phyloP scores from a whole-genome alignment of 1,140 invertebrate genomes.

The Streblospio benedicti region DNA sequence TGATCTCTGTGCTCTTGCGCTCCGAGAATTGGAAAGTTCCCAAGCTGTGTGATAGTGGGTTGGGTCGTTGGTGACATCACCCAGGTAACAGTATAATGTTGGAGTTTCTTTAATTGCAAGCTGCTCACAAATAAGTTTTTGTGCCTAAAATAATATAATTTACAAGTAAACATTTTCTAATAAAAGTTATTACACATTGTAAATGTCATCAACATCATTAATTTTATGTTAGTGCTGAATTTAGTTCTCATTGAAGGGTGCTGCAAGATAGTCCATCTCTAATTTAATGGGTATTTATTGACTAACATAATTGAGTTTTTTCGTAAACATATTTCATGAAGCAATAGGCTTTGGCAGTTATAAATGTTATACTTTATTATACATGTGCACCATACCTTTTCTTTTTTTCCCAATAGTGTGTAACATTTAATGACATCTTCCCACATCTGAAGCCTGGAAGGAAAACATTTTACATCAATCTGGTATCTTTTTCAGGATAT shows the following conservation, averaged over 20 bases:
- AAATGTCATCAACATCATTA: not conserved
- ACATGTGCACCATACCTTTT: constrained; percentile 56
- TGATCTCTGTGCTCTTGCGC: constrained; percentile 34
- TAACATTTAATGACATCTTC: constrained; percentile 88
- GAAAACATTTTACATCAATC: no score
- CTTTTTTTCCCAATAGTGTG: constrained; percentile 66
- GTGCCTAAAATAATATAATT: constrained; percentile 55
- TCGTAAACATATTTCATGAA: not conserved
- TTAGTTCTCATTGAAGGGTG: not conserved
- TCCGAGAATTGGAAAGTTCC: constrained; percentile 63
- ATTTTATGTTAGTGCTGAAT: not conserved
- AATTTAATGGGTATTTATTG: not conserved
- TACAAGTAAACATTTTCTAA: constrained; percentile 17
- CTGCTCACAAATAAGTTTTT: constrained; percentile 75
- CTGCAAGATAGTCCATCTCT: not conserved
- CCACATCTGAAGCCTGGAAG: constrained; percentile 80
- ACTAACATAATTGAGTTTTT: not conserved
- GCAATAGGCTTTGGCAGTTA: not conserved
- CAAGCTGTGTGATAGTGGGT: constrained; percentile 79
- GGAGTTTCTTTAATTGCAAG: constrained; percentile 71
- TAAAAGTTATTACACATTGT: constrained; percentile 3
- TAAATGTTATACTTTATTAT: constrained; percentile 1
- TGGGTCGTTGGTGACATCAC: constrained; percentile 64
- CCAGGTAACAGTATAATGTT: constrained; percentile 78
- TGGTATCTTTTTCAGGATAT: no score